These are phyloP conservation scores for Smittia aterrima DNA, from an alignment of 2,888 invertebrate genomes.

Conservation along the genomic window DNA sequence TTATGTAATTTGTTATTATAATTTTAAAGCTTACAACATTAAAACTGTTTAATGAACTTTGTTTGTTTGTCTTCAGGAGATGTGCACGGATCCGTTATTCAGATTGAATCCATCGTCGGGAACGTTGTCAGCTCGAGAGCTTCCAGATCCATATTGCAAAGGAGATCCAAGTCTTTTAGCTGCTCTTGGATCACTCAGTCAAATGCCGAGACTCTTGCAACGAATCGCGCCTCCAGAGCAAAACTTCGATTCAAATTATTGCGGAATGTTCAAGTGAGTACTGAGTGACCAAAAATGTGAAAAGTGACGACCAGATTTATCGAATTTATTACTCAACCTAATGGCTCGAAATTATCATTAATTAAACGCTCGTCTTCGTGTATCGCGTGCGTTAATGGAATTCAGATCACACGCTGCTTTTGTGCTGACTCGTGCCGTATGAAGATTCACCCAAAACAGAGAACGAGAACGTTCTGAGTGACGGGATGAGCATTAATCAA, in stretches of 20 bases:
- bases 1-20: not conserved
- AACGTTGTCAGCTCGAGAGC: conserved; percentile 44
- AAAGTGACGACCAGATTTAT: not conserved
- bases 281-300: conserved; percentile 2
- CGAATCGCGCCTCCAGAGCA: conserved; percentile 66
- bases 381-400: not conserved
- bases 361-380: not conserved
- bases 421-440: conserved; percentile 14
- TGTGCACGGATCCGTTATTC: conserved; percentile 64
- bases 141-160: conserved; percentile 46
- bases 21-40: not conserved
- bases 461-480: not conserved
- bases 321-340: not conserved
- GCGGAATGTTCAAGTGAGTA: conserved; percentile 64
- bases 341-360: not conserved
- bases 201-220: conserved; percentile 66
- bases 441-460: not conserved
- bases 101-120: conserved; percentile 45
- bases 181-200: conserved; percentile 65
- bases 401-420: not conserved
- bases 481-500: not conserved
- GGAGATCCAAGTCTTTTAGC: conserved; percentile 62
- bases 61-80: conserved; percentile 56
- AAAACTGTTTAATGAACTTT: too few relatives aligned
- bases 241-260: conserved; percentile 62